Conservation (phyloP, 2,797 vertebrate species). For the Staurois parvus region DNA sequence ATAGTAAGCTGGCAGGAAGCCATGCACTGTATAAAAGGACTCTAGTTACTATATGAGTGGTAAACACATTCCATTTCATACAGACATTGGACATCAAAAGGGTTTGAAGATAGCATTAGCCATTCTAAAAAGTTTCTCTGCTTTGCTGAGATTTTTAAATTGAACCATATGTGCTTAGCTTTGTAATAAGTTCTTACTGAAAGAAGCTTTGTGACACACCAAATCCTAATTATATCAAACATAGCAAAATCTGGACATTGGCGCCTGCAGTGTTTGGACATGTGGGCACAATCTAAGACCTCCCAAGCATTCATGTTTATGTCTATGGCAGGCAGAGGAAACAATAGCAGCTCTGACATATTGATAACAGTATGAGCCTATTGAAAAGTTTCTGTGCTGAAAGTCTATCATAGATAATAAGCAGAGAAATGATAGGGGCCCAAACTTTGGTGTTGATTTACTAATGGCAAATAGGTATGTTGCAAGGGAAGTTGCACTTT, state of each 20-base stretch:
- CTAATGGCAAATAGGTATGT: too few species aligned
- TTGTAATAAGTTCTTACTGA: not conserved
- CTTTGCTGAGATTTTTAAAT: not conserved
- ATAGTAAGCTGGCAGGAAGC: slow-evolving; percentile 19
- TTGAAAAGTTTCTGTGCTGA: too few species aligned
- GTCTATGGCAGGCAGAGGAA: not conserved
- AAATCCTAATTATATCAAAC: not conserved
- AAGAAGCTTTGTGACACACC: not conserved
- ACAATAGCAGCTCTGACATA: not conserved
- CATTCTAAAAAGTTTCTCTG: not conserved
- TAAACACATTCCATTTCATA: slow-evolving; percentile 15
- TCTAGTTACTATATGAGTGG: not conserved
- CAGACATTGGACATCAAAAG: slow-evolving; percentile 5
- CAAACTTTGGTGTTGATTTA: too few species aligned
- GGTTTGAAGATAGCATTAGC: not conserved
- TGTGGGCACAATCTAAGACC: not conserved
- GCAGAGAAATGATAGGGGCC: too few species aligned
- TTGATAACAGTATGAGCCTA: too few species aligned
- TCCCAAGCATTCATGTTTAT: not conserved
- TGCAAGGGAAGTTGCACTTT: too few species aligned
- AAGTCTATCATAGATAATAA: too few species aligned
- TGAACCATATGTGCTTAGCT: not conserved
- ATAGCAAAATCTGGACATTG: too few species aligned
- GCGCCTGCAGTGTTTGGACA: too few species aligned
- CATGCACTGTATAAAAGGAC: slow-evolving; percentile 10